A percentile compares a stretch with the other conserved stretches of the same genome.
phyloP scores from a whole-genome alignment of 2,797 vertebrate species.

The Sarcoramphus papa region DNA sequence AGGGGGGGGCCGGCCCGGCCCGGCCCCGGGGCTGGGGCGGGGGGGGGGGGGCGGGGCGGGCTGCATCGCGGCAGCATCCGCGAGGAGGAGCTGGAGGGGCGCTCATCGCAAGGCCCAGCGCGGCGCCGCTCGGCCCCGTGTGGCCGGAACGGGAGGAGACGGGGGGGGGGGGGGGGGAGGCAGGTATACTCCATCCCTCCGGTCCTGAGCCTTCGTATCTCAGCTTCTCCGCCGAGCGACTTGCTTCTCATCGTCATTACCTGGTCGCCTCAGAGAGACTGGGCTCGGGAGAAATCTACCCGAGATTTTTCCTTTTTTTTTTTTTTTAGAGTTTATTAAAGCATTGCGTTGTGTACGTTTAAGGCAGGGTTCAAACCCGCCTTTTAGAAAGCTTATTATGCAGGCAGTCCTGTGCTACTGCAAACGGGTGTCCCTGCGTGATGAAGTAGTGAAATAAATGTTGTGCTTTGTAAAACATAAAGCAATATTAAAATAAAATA shows the following conservation, averaged over 20 bases:
- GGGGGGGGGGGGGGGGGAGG: no score
- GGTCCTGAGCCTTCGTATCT: neutral
- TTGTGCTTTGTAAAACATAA: neutral
- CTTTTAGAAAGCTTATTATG: neutral
- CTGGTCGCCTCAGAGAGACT: neutral
- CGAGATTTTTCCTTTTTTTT: no score
- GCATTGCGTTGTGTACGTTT: neutral
- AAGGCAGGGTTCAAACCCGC: neutral
- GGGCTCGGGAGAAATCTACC: neutral
- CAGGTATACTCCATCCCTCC: no score
- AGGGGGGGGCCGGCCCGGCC: no score
- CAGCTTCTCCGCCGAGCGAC: neutral
- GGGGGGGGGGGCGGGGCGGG: no score
- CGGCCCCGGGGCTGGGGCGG: no score
- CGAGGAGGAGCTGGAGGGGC: neutral
- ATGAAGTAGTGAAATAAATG: neutral
- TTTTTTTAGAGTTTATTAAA: neutral
- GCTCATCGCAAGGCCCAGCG: neutral
- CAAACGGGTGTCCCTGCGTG: accelerated
- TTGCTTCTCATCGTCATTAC: neutral
- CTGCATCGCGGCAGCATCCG: neutral
- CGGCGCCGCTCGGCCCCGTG: no score
- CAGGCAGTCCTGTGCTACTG: neutral
- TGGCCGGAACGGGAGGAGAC: no score
- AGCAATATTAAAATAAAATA: neutral